Percentiles rank a stretch among this genome's conserved stretches.
Evolutionary conservation across 2,113 vertebrate genomes (phyloP).

Genomic region (Turdus rufiventris): DNA sequence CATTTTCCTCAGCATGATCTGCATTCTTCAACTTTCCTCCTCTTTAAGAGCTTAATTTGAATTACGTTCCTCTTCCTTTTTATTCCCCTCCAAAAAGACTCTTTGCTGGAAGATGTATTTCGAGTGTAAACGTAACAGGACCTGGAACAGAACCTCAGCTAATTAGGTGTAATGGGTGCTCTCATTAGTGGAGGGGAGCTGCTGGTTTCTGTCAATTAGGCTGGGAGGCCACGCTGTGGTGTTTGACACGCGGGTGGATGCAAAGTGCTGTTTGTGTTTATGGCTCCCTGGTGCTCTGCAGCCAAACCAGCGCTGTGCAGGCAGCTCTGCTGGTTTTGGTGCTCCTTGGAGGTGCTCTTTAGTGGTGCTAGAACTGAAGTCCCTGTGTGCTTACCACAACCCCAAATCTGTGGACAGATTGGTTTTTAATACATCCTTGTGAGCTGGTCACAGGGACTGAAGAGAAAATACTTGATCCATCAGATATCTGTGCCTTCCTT

Average conservation of each 20-base stretch:
- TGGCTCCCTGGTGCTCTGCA: conserved; percentile 25
- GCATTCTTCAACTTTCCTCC: not conserved
- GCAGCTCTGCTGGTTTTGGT: not conserved
- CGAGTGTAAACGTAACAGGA: not conserved
- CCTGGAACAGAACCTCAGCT: conserved; percentile 2
- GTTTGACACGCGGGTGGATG: not conserved
- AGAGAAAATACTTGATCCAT: conserved; percentile 18
- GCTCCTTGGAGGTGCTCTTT: conserved; percentile 36
- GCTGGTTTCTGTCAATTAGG: conserved; percentile 28
- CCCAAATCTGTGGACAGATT: not conserved
- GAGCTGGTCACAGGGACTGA: not conserved
- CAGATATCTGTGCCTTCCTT: not conserved
- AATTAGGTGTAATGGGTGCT: not conserved
- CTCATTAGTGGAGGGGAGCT: not conserved
- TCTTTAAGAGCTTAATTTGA: not conserved
- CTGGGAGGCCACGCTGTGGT: not conserved
- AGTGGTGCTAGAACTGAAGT: conserved; percentile 45
- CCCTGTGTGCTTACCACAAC: not conserved
- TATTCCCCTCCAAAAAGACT: not conserved
- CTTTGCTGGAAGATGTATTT: not conserved
- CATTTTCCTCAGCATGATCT: not conserved
- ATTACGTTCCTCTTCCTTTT: not conserved
- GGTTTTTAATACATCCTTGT: not conserved
- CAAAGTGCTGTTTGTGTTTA: not conserved
- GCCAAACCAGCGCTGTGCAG: not conserved